These are phyloP conservation scores for Solenopsis fugax DNA, from an alignment of 1,140 invertebrate species.

Conservation along the genomic window DNA sequence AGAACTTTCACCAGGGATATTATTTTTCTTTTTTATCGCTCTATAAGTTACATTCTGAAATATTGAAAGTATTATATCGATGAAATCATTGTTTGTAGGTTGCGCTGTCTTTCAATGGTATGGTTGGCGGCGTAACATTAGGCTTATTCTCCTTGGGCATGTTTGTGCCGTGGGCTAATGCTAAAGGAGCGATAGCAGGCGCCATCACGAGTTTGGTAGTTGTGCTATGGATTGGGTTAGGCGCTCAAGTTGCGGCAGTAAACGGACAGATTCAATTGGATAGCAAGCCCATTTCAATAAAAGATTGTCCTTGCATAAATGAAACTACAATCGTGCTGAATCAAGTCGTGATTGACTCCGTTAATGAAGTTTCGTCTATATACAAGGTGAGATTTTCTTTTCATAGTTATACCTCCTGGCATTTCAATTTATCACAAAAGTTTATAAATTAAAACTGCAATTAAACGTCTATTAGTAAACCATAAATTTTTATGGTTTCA, in stretches of 20 bases:
- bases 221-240: constrained; percentile 92
- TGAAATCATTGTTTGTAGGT: constrained; percentile 85
- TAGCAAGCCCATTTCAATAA: constrained; percentile 84
- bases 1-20: too few relatives aligned
- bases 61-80: background rate
- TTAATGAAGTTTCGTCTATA: constrained; percentile 68
- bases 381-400: constrained; percentile 76
- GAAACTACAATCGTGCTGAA: constrained; percentile 62
- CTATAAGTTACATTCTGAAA: background rate
- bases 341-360: background rate
- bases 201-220: constrained; percentile 88
- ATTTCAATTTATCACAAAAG: background rate
- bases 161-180: constrained; percentile 95
- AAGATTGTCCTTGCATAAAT: constrained; percentile 85
- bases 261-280: constrained; percentile 85
- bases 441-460: background rate
- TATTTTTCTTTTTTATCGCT: background rate
- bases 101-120: constrained; percentile 94
- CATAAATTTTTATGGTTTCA: too few relatives aligned
- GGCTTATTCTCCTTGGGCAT: constrained; percentile 95
- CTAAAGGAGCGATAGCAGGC: constrained; percentile 91
- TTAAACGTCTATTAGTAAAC: background rate
- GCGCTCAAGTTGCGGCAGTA: constrained; percentile 89
- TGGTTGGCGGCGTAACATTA: constrained; percentile 94
- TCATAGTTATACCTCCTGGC: background rate